Conservation (phyloP, 2,888 invertebrate genomes). For the Girardia tigrina region DNA sequence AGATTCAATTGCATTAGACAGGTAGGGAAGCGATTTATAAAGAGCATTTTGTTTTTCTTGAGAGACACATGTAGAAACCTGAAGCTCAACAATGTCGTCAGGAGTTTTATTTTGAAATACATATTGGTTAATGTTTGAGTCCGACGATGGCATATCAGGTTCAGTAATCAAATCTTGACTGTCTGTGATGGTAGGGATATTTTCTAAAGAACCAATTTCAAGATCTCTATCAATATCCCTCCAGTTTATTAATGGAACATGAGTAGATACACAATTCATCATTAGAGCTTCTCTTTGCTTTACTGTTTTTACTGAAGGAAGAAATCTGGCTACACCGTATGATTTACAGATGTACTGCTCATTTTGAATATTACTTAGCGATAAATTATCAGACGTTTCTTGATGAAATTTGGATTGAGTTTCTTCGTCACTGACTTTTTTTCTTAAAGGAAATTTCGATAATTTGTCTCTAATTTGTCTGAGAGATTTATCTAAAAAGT, state of each 20-base stretch:
- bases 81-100: not conserved
- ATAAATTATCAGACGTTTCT: not conserved
- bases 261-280: not conserved
- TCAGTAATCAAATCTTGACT: not conserved
- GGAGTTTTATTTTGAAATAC: not conserved
- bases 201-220: constrained; percentile 29
- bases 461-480: constrained; percentile 2
- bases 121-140: not conserved
- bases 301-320: not conserved
- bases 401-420: not conserved
- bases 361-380: not conserved
- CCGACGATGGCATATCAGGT: not conserved
- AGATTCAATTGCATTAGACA: not conserved
- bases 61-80: not conserved
- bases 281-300: not conserved
- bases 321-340: not conserved
- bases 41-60: not conserved
- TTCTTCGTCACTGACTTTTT: not conserved
- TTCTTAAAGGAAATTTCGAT: constrained; percentile 5
- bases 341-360: not conserved
- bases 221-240: constrained; percentile 31
- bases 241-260: constrained; percentile 29
- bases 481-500: constrained; percentile 3
- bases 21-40: not conserved
- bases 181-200: not conserved